These are phyloP conservation scores for Microctenopoma lineatum DNA, from an alignment of 2,797 vertebrate species.

Conservation along the genomic window DNA sequence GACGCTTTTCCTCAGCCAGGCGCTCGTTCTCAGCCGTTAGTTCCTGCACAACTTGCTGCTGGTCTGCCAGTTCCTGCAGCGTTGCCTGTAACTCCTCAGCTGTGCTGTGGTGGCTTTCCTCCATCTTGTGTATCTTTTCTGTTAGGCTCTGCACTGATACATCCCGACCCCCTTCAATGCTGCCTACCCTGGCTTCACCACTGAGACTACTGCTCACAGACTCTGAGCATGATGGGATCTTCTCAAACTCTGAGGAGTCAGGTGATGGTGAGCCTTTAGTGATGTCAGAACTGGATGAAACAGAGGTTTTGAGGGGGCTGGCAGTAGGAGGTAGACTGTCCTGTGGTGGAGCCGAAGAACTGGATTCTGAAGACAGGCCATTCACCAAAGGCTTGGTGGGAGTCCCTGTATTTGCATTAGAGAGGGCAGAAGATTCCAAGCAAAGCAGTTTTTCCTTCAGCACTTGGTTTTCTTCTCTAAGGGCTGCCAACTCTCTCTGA, in stretches of 20 bases:
- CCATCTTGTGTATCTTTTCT: slow-evolving; percentile 94
- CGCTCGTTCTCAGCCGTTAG: slow-evolving; percentile 95
- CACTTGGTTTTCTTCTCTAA: slow-evolving; percentile 90
- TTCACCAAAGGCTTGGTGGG: slow-evolving; percentile 74
- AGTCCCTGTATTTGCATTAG: slow-evolving; percentile 76
- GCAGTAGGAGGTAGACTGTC: slow-evolving; percentile 48
- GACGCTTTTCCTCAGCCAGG: slow-evolving; percentile 89
- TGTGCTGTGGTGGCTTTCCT: slow-evolving; percentile 96
- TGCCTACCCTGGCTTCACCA: slow-evolving; percentile 58
- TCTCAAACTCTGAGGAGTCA: slow-evolving; percentile 93
- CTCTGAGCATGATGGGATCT: slow-evolving; percentile 88
- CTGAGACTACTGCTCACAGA: slow-evolving; percentile 83
- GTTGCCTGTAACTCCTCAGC: slow-evolving; percentile 96
- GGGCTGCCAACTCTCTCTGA: slow-evolving; percentile 88
- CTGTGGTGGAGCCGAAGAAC: slow-evolving; percentile 48
- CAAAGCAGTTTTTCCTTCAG: slow-evolving; percentile 90
- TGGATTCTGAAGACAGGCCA: slow-evolving; percentile 70
- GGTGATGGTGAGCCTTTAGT: slow-evolving; percentile 92
- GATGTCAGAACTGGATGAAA: slow-evolving; percentile 89
- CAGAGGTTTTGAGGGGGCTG: slow-evolving; percentile 82
- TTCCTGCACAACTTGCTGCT: slow-evolving; percentile 97
- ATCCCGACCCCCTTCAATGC: slow-evolving; percentile 74
- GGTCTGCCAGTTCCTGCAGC: slow-evolving; percentile 94
- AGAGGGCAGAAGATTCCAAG: slow-evolving; percentile 86
- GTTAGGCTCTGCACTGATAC: slow-evolving; percentile 90